Percentiles rank a stretch among this genome's conserved stretches.
Conservation (phyloP, 2,113 vertebrate genomes). For the Ornithorhynchus anatinus region DNA sequence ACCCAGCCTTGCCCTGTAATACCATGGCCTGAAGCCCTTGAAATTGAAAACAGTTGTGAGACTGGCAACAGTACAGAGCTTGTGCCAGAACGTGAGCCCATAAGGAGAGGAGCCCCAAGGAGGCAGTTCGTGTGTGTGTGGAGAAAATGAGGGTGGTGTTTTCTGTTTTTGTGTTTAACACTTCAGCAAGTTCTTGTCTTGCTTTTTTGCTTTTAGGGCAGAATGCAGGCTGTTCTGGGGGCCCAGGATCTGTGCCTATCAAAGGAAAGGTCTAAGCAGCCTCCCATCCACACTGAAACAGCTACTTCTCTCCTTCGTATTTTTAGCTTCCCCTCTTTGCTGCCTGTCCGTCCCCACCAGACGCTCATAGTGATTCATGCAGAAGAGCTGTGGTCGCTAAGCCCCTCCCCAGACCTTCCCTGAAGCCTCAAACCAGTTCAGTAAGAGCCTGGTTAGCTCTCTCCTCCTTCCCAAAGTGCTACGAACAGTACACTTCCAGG, state of each 20-base stretch:
- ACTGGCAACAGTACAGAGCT: conserved; percentile 38
- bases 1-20: conserved; percentile 10
- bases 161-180: conserved; percentile 10
- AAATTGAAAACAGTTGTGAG: conserved; percentile 51
- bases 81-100: conserved; percentile 13
- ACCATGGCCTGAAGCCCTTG: conserved; percentile 34
- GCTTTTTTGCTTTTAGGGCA: background rate
- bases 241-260: background rate
- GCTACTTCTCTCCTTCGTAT: background rate
- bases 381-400: too few relatives aligned
- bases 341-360: background rate
- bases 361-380: background rate
- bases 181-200: background rate
- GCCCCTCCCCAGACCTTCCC: too few relatives aligned
- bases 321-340: background rate
- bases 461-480: too few relatives aligned
- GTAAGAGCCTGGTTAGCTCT: too few relatives aligned
- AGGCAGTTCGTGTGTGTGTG: conserved; percentile 13
- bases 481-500: too few relatives aligned
- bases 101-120: conserved; percentile 27
- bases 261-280: too few relatives aligned
- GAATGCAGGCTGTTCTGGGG: background rate
- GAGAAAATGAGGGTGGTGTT: conserved; percentile 44
- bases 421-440: too few relatives aligned
- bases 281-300: too few relatives aligned